These are phyloP conservation scores for Agrypnus murinus DNA, from an alignment of 2,888 invertebrate species.

Conservation along the genomic window DNA sequence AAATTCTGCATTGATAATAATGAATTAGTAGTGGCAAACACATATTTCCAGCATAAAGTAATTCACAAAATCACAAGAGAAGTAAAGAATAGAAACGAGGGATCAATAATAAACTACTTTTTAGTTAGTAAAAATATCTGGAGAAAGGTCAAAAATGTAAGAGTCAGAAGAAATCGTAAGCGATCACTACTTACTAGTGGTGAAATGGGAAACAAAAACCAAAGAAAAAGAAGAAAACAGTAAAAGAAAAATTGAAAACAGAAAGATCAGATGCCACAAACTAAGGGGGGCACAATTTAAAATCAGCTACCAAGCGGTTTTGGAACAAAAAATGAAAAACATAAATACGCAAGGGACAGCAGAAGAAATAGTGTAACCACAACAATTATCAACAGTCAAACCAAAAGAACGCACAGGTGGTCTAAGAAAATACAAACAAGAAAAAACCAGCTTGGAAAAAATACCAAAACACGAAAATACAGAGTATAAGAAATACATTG, in stretches of 20 bases:
- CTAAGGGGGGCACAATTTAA: background rate
- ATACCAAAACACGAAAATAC: background rate
- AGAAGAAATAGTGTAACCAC: background rate
- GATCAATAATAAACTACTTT: constrained; percentile 2
- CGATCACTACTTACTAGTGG: background rate
- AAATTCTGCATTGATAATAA: constrained; percentile 36
- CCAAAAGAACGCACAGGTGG: background rate
- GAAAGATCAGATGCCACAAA: background rate
- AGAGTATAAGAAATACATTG: background rate
- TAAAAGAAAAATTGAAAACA: background rate
- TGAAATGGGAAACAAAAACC: background rate
- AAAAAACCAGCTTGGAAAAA: constrained; percentile 1
- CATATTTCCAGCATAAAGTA: too few relatives aligned
- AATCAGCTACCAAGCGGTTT: background rate
- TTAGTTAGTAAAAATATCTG: constrained; percentile 1
- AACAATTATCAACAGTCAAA: background rate
- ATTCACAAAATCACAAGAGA: background rate
- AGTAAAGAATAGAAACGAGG: background rate
- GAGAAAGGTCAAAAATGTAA: background rate
- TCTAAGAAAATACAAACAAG: background rate
- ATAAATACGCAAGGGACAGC: background rate
- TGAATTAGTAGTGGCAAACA: constrained; percentile 30
- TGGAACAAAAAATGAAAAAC: background rate
- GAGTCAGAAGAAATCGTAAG: background rate
- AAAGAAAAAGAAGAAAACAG: background rate